Evolutionary conservation across 2,113 vertebrate species (phyloP), one percentile per base, ranked within the genome.

Genomic region (Larimichthys polyactis): DNA sequence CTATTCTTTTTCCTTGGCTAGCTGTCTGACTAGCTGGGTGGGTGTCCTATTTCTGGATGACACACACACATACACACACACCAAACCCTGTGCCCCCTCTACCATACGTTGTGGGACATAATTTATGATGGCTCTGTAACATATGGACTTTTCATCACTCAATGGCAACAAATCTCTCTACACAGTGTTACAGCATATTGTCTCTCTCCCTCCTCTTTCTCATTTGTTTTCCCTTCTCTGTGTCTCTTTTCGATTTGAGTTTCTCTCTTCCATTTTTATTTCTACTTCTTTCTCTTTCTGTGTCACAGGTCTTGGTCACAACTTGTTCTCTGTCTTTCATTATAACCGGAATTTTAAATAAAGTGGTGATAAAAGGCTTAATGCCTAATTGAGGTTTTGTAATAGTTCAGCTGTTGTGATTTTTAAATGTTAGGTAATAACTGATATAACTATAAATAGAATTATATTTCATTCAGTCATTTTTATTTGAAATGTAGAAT

Each of bases 131-230:
- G 78, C 90, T 90, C 82, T 24, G 80, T 92, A 93, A 92, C 91
- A 93, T 92, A 90, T 92, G 87, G 92, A 92, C 92, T 94, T 93
- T 94, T 92, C 92, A 94, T 94, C 88, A 92, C 86, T 94, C 93
- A 94, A 74, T 90, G 90, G 91, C 92, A 92, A 85, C 81, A 90
- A 84, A 87, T 92, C 85, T 87, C 71, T 87, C 70, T 67, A 75
- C 76, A 88, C 87, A 80, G 55, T 90, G 81, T 88, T 89, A 82
- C 51, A 76, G 60, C 77, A 83, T 72, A 66, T 74, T 81, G 60
- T 88, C 77, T 82, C 62, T 67, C 44, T 58, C 58, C 32, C 19
- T 48, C 48, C 48, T 71, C 65, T 46, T 5, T 17, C 63, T 52
- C 11, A 7, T 70, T 59, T 72, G 43, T 62, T 63, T 43, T 5